Evolutionary conservation across 2,113 vertebrate genomes (phyloP).

Genomic region (Ptychochromis oligacanthus): DNA sequence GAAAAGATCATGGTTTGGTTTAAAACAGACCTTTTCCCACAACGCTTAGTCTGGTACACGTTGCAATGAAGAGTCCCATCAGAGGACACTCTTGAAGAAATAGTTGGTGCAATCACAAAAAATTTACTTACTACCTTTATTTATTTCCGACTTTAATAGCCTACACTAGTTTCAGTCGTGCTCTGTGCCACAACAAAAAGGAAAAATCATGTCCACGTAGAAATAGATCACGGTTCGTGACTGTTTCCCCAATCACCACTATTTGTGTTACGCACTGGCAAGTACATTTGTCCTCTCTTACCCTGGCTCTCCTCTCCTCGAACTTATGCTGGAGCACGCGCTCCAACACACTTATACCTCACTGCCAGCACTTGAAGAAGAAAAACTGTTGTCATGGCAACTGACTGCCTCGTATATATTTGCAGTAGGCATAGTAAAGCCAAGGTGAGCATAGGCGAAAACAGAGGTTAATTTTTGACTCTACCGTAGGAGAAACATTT

Average conservation of each 20-base stretch:
- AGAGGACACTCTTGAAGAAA: background rate
- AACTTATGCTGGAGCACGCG: background rate
- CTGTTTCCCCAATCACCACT: background rate
- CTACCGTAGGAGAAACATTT: background rate
- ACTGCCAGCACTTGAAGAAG: conserved; percentile 37
- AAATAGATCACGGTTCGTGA: background rate
- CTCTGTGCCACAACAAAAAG: too few relatives aligned
- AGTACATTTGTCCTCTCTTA: background rate
- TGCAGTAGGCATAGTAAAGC: background rate
- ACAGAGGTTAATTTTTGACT: background rate
- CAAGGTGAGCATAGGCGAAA: background rate
- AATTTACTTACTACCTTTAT: too few relatives aligned
- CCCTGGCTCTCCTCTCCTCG: background rate
- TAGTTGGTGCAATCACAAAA: background rate
- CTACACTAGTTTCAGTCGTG: background rate
- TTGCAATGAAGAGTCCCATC: too few relatives aligned
- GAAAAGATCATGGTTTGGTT: background rate
- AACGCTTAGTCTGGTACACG: too few relatives aligned
- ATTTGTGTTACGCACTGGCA: background rate
- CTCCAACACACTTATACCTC: conserved; percentile 3
- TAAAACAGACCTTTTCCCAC: background rate
- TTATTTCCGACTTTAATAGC: background rate
- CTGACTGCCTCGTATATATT: conserved; percentile 11
- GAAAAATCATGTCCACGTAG: background rate
- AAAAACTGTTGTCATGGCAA: conserved; percentile 64